These are phyloP conservation scores for Buathra laborator DNA, from an alignment of 2,888 invertebrate species.

Conservation along the genomic window DNA sequence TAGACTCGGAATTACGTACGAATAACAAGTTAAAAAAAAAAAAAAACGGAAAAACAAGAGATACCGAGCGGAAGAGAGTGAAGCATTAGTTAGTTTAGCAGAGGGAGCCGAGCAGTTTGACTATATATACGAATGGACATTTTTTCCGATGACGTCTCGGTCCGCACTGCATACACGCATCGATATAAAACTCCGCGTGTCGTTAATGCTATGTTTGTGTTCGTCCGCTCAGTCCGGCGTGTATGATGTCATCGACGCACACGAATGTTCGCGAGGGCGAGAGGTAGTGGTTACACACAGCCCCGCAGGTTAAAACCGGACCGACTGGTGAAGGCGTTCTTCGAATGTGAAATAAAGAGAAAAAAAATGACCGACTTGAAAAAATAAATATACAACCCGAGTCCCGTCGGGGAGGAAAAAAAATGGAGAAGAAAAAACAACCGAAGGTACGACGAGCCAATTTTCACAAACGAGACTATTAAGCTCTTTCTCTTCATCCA, in stretches of 20 bases:
- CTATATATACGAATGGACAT: slow-evolving; percentile 3
- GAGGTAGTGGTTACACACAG: slow-evolving; percentile 36
- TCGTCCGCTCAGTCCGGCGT: slow-evolving; percentile 50
- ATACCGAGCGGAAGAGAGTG: not conserved
- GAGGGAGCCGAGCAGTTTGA: not conserved
- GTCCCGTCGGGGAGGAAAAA: slow-evolving; percentile 1
- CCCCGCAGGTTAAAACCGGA: slow-evolving; percentile 81
- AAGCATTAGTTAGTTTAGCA: not conserved
- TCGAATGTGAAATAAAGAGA: slow-evolving; percentile 75
- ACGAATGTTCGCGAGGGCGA: slow-evolving; percentile 63
- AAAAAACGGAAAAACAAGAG: slow-evolving; percentile 1
- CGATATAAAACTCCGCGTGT: slow-evolving; percentile 51
- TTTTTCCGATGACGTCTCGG: slow-evolving; percentile 62
- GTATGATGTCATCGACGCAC: slow-evolving; percentile 72
- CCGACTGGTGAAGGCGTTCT: slow-evolving; percentile 83
- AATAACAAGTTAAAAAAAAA: slow-evolving; percentile 44
- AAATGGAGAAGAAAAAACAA: not conserved
- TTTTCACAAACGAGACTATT: slow-evolving; percentile 53
- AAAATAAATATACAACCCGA: slow-evolving; percentile 56
- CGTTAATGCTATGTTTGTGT: slow-evolving; percentile 61
- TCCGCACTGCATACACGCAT: slow-evolving; percentile 61
- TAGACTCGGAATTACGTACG: slow-evolving; percentile 57
- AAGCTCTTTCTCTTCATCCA: slow-evolving; percentile 53
- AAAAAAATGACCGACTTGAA: slow-evolving; percentile 36
- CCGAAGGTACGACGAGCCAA: slow-evolving; percentile 30